Evolutionary conservation across 2,888 invertebrate species (phyloP).

Genomic region (Dicycla oo): DNA sequence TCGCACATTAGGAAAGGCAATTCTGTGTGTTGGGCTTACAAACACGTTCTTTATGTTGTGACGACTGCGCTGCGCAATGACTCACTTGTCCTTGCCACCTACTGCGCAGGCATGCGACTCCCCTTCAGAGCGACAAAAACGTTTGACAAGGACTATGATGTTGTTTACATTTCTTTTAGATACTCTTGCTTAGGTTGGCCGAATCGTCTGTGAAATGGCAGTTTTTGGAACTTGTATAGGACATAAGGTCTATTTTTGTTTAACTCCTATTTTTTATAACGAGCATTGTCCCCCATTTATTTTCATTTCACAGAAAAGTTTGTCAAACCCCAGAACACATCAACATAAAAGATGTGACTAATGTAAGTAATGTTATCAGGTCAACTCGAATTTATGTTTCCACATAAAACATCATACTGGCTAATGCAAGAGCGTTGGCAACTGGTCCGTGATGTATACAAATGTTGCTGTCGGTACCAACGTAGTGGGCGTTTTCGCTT

Average conservation of each 20-base stretch:
- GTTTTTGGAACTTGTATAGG: not conserved
- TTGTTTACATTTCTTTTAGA: conserved; percentile 4
- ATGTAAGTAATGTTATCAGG: not conserved
- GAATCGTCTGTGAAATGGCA: not conserved
- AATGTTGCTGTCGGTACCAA: conserved; percentile 9
- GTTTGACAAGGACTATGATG: not conserved
- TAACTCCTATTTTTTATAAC: not conserved
- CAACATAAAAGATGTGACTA: not conserved
- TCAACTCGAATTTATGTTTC: not conserved
- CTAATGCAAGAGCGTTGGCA: not conserved
- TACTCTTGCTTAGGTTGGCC: not conserved
- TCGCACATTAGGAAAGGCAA: not conserved
- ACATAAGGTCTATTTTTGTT: not conserved
- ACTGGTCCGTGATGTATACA: conserved; percentile 14
- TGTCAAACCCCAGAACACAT: not conserved
- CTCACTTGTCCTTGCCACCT: conserved; percentile 4
- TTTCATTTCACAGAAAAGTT: not conserved
- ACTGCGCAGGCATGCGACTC: conserved; percentile 14
- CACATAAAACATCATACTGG: not conserved
- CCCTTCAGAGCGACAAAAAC: not conserved
- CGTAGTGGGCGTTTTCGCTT: not conserved
- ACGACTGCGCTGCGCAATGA: not conserved
- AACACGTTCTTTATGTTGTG: conserved; percentile 3
- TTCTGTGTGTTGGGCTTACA: not conserved
- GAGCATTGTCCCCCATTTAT: not conserved